Conservation (phyloP, 2,888 invertebrate genomes). For the Drosophila kanekoi region DNA sequence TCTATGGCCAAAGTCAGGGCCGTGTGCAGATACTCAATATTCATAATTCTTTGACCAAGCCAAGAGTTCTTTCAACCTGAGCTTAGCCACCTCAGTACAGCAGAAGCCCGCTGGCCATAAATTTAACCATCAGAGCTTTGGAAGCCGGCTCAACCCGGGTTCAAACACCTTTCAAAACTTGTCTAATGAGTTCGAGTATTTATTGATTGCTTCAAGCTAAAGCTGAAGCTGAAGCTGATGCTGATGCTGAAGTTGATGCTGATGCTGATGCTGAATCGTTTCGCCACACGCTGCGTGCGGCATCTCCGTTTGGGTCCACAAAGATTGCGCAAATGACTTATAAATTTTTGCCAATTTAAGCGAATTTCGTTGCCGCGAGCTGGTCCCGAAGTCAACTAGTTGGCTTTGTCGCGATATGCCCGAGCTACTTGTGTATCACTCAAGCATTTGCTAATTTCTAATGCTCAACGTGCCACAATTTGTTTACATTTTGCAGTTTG, state of each 20-base stretch:
- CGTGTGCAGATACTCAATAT: slow-evolving; percentile 39
- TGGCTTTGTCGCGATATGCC: slow-evolving; percentile 10
- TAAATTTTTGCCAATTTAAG: slow-evolving; percentile 10
- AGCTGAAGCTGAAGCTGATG: slow-evolving; percentile 4
- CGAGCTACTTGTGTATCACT: slow-evolving; percentile 37
- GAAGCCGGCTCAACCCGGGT: slow-evolving; percentile 44
- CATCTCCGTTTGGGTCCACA: slow-evolving; percentile 31
- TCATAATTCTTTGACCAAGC: slow-evolving; percentile 34
- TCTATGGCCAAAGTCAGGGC: slow-evolving; percentile 58
- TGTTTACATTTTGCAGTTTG: slow-evolving; percentile 57
- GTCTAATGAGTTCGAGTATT: slow-evolving; percentile 69
- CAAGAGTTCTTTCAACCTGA: slow-evolving; percentile 63
- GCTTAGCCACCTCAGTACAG: slow-evolving; percentile 42
- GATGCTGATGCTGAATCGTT: slow-evolving; percentile 24
- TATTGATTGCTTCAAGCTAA: slow-evolving; percentile 53
- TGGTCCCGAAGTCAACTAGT: slow-evolving; percentile 18
- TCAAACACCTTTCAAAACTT: slow-evolving; percentile 76
- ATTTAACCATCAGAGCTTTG: slow-evolving; percentile 20
- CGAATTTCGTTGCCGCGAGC: slow-evolving; percentile 3
- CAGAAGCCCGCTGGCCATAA: slow-evolving; percentile 44
- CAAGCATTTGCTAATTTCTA: slow-evolving; percentile 48
- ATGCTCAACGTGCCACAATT: slow-evolving; percentile 59
- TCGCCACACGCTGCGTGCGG: slow-evolving; percentile 44
- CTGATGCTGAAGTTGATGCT: slow-evolving; percentile 9
- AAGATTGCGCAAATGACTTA: slow-evolving; percentile 39